Percentiles rank a stretch among this genome's conserved stretches.
These are phyloP conservation scores for Etheostoma nigrum DNA, from an alignment of 2,797 vertebrate species.

Conservation along the genomic window DNA sequence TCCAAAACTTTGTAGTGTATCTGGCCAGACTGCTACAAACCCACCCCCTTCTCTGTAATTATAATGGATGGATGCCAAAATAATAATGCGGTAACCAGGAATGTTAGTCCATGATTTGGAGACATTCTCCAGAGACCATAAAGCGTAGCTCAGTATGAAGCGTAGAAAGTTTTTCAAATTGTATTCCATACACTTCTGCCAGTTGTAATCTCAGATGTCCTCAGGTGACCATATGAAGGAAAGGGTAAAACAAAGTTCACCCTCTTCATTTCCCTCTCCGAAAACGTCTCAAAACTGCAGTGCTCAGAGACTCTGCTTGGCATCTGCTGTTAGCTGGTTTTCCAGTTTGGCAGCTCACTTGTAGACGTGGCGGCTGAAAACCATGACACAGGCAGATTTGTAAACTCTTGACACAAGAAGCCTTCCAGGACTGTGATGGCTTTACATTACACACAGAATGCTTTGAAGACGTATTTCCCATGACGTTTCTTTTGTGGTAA, in stretches of 20 bases:
- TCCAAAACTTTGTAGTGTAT: not conserved
- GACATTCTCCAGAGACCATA: slow-evolving; percentile 19
- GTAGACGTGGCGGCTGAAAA: slow-evolving; percentile 78
- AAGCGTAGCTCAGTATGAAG: slow-evolving; percentile 16
- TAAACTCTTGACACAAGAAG: slow-evolving; percentile 58
- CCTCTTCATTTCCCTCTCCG: slow-evolving; percentile 20
- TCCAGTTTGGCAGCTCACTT: slow-evolving; percentile 69
- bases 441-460: slow-evolving; percentile 44
- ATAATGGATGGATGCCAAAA: slow-evolving; percentile 47
- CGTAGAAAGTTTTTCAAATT: slow-evolving; percentile 10
- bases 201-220: slow-evolving; percentile 31
- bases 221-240: slow-evolving; percentile 45
- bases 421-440: slow-evolving; percentile 51
- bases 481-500: slow-evolving; percentile 49
- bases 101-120: slow-evolving; percentile 26
- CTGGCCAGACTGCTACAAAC: slow-evolving; percentile 16
- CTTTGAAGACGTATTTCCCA: slow-evolving; percentile 47
- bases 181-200: slow-evolving; percentile 15
- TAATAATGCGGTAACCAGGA: slow-evolving; percentile 35
- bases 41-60: slow-evolving; percentile 18
- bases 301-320: slow-evolving; percentile 58
- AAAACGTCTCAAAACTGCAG: slow-evolving; percentile 42
- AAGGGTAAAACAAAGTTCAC: slow-evolving; percentile 63
- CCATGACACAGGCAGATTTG: slow-evolving; percentile 71
- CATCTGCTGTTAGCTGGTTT: slow-evolving; percentile 57